phyloP scores from a whole-genome alignment of 2,113 vertebrate genomes.

The rat (Rattus norvegicus) region GRCr8 NC_086023.1:125808001-125808500 shows the following conservation, averaged over 20 bases:
- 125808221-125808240: background rate
- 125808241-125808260: background rate
- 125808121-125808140: background rate
- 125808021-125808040: constrained; percentile 50
- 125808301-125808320: background rate
- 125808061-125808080: background rate
- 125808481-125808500: background rate
- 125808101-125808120: background rate
- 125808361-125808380: background rate
- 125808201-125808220: background rate
- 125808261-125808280: background rate
- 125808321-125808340: background rate
- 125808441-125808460: background rate
- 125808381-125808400: background rate
- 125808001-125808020: background rate
- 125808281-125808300: background rate
- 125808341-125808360: background rate
- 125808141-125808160: background rate
- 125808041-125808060: constrained; percentile 52
- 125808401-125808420: background rate
- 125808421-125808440: background rate
- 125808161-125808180: background rate
- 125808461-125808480: background rate
- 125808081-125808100: constrained; percentile 42
- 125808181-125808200: background rate